Evolutionary conservation across 2,113 vertebrate species (phyloP), one percentile per base, ranked within the genome.

Genomic region (Phylloscopus trochiloides): DNA sequence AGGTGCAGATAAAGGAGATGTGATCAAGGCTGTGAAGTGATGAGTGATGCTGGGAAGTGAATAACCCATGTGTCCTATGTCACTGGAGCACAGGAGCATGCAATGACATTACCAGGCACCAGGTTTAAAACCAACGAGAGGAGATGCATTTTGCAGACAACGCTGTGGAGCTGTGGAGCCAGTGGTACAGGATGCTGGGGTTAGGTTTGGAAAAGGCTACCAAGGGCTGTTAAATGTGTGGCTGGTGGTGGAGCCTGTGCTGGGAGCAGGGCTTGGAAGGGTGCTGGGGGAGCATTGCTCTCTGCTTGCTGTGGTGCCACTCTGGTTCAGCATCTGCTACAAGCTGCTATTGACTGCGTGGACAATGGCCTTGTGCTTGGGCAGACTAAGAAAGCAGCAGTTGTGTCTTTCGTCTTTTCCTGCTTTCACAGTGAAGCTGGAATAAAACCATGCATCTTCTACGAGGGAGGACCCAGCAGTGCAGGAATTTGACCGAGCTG

Each of bases 401-500:
- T 3, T 0, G 0, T 36, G 54, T 48, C 61, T 81, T 80, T 87
- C 61, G 29, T 75, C 68, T 67, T 66, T 62, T 43, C n/a, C 67
- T 57, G 59, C 59, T 68, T 73, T 52, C 75, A 63, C 58, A 93
- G 74, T 4, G 31, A 48, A 90, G 78, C 77, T 67, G 92, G 80
- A 80, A 26, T 43, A 94, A 91, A 91, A 66, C 47, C 58, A 97
- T 97, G 96, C 85, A 11, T 62, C 61, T 75, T 62, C 70, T 54
- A 3, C 86, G 52, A 17, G 1, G 4, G 58, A 57, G n/a, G 54
- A 66, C 18, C 54, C 82, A 90, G 52, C 14, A 3, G 20, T 0
- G 8, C 65, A 76, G 78, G 58, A 71, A 38, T 24, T 58, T 42
- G 74, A 22, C 34, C 0, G 17, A 63, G 90, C 90, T 96, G 97